Conservation (phyloP, 2,113 vertebrate genomes). For the Spizaetus ornatus region DNA sequence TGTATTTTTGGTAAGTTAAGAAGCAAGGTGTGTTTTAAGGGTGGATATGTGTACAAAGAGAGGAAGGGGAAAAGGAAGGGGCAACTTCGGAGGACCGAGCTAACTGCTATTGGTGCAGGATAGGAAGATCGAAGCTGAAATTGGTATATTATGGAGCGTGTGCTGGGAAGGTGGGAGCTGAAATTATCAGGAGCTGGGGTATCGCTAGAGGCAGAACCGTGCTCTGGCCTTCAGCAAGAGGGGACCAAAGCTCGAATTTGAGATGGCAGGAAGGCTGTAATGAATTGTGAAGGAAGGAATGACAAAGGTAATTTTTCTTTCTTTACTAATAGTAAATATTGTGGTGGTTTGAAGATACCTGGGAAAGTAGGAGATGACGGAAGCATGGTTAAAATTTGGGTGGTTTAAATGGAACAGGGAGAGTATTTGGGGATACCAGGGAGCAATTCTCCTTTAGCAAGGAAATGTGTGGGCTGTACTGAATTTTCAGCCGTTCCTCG, state of each 20-base stretch:
- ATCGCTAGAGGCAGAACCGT: not conserved
- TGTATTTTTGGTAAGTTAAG: not conserved
- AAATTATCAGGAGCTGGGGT: not conserved
- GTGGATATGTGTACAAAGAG: not conserved
- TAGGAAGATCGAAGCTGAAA: not conserved
- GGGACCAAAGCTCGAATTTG: rapidly evolving
- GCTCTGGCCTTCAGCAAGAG: not conserved
- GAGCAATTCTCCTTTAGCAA: not conserved
- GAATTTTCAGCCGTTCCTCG: not conserved
- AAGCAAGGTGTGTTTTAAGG: not conserved
- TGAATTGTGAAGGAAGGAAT: not conserved
- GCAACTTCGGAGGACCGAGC: rapidly evolving
- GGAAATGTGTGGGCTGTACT: not conserved
- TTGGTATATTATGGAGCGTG: not conserved
- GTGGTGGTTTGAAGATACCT: not conserved
- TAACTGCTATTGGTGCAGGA: not conserved
- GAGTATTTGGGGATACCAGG: not conserved
- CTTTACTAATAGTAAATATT: not conserved
- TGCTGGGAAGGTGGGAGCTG: not conserved
- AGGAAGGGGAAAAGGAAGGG: not conserved
- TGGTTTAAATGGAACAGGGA: not conserved
- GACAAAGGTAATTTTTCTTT: not conserved
- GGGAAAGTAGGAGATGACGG: not conserved
- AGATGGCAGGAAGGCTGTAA: not conserved
- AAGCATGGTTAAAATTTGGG: not conserved